A percentile compares a stretch with the other conserved stretches of the same genome.
Evolutionary conservation across 2,888 invertebrate genomes (phyloP).

Genomic region (Hesperia comma): DNA sequence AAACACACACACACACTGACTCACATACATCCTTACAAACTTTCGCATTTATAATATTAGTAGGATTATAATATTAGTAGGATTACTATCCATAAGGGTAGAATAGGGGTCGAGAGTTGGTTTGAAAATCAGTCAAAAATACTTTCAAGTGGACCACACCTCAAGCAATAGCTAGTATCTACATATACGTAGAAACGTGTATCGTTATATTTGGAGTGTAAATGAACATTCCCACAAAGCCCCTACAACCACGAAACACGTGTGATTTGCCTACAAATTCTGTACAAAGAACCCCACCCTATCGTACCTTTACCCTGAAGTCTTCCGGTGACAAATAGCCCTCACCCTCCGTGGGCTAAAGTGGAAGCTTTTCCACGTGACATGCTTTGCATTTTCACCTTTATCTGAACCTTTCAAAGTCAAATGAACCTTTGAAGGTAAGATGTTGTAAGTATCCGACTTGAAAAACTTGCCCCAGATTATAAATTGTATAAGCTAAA

Average conservation of each 20-base stretch:
- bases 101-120: too few species aligned
- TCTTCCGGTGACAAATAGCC: slow-evolving; percentile 31
- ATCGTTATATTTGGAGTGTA: background rate
- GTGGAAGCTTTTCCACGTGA: slow-evolving; percentile 9
- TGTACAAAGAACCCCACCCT: slow-evolving; percentile 9
- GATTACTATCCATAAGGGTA: too few species aligned
- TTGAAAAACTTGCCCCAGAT: background rate
- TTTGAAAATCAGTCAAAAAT: too few species aligned
- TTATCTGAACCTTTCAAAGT: background rate
- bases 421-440: background rate
- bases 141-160: too few species aligned
- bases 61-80: too few species aligned
- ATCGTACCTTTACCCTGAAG: slow-evolving; percentile 26
- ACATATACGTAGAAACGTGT: too few species aligned
- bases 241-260: background rate
- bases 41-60: too few species aligned
- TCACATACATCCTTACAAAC: too few species aligned
- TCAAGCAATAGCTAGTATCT: too few species aligned
- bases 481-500: background rate
- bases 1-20: too few species aligned
- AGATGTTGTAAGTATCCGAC: background rate
- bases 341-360: slow-evolving; percentile 9
- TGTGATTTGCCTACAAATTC: slow-evolving; percentile 21
- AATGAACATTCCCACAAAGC: background rate
- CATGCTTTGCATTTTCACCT: slow-evolving; percentile 16